Base-by-base conservation (phyloP, 2,888 invertebrate genomes). In the Plemyria rubiginata region DNA sequence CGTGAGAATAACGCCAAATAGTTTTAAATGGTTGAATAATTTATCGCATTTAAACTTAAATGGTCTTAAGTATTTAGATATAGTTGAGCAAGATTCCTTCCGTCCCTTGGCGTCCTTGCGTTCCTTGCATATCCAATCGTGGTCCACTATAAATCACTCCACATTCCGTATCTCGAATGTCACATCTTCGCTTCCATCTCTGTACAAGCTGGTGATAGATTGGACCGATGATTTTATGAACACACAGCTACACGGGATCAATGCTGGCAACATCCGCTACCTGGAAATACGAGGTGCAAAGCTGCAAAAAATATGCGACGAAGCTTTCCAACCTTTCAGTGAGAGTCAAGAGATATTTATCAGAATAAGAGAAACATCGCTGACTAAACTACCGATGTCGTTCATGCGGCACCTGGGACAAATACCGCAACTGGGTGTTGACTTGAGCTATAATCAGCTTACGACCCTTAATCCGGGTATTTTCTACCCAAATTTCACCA, bases 401-500 rank as follows among this genome's bases (percentile, higher is more conserved):
- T 94, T 97, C 67, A 96, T 97, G 88, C 94, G 96, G 54, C 94
- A 95, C 68, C 93, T 97, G 78, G 95, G 96, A 60, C 95, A 95
- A 79, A 94, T 97, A 76, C 96, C 97, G 8, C 96, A 97, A 84
- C 93, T 98, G 62, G 95, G 95, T 45, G 94, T 98, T 65, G 97
- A 98, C 87, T 93, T 98, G 70, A 95, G 96, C 67, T 94, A 95
- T 81, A 98, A 98, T 90, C 94, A 95, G 87, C 94, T 98, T 79
- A 94, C 95, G 40, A 95, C 95, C 62, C 93, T 98, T 69, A 96
- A 96, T 81, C 96, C 97, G 56, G 96, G 97, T 67, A 96, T 96
- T 67, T 96, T 98, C 83, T 98, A 98, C 85, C 96, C 96, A 32
- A 97, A 98, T 85, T 95, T 96, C 72, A 96, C 96, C 28, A 95